phyloP scores from a whole-genome alignment of 1,140 invertebrate species.

The Hycleus phaleratus region DNA sequence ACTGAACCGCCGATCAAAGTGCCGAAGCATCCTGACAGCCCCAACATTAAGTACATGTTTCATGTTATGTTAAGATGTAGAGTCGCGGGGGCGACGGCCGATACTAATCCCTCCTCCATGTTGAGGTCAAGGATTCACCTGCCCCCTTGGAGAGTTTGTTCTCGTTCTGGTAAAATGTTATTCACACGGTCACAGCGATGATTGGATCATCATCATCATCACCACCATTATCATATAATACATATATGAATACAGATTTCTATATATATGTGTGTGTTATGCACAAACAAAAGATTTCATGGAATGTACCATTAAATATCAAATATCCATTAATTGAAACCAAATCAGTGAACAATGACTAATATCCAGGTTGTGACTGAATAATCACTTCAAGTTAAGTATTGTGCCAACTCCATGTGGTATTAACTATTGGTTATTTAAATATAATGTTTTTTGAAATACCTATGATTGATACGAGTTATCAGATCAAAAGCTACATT shows the following conservation, averaged over 20 bases:
- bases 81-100: constrained; percentile 14
- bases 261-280: too few species aligned
- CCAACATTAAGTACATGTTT: constrained; percentile 8
- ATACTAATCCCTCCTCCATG: constrained; percentile 11
- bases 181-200: constrained; percentile 11
- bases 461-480: constrained; percentile 9
- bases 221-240: too few species aligned
- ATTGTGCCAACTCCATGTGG: background rate
- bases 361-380: constrained; percentile 5
- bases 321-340: constrained; percentile 12
- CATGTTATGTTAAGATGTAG: constrained; percentile 8
- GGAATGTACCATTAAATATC: background rate
- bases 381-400: constrained; percentile 10
- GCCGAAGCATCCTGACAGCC: constrained; percentile 9
- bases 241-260: too few species aligned
- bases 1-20: constrained; percentile 11
- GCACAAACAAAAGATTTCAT: too few species aligned
- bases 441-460: background rate
- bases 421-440: constrained; percentile 8
- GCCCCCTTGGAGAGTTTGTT: constrained; percentile 10
- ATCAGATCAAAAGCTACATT: constrained; percentile 5
- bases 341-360: constrained; percentile 10
- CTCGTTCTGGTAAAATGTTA: constrained; percentile 12
- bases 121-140: constrained; percentile 11
- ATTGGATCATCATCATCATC: background rate